Evolutionary conservation across 2,888 invertebrate species (phyloP).

Genomic region (Automeris io): DNA sequence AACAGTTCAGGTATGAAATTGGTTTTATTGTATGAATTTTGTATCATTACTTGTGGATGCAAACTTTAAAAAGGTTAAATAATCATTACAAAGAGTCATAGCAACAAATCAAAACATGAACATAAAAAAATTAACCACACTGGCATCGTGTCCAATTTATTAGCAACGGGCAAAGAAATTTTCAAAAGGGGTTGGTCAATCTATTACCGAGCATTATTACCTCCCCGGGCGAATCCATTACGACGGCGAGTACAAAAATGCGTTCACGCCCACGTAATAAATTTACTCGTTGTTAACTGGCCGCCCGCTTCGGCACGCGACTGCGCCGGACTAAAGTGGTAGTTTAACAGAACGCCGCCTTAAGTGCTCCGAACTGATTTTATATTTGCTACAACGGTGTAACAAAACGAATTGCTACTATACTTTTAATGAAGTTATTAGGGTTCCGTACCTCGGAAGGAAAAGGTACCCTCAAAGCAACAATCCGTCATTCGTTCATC

Average conservation of each 20-base stretch:
- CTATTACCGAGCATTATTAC: conserved; percentile 30
- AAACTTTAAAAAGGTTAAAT: too few species aligned
- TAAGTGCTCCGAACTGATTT: conserved; percentile 31
- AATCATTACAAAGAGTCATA: too few species aligned
- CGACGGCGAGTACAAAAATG: conserved; percentile 38
- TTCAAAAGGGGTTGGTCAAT: conserved; percentile 23
- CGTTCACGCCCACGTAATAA: conserved; percentile 62
- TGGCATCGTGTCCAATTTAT: too few species aligned
- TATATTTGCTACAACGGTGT: conserved; percentile 18
- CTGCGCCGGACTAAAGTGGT: conserved; percentile 18
- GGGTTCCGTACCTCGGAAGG: too few species aligned
- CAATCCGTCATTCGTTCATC: too few species aligned
- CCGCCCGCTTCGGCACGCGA: conserved; percentile 30
- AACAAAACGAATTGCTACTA: conserved; percentile 2
- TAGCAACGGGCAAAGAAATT: neutral
- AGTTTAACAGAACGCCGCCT: conserved; percentile 14
- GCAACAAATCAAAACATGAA: too few species aligned
- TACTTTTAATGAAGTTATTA: too few species aligned
- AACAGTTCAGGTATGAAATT: too few species aligned
- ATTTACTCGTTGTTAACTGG: conserved; percentile 51
- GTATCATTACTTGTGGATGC: too few species aligned
- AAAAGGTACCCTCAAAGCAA: too few species aligned
- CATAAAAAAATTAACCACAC: too few species aligned
- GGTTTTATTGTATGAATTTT: too few species aligned
- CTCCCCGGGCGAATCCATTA: conserved; percentile 26